These are phyloP conservation scores for Melanaphis sacchari DNA, from an alignment of 1,140 invertebrate genomes.

Conservation along the genomic window DNA sequence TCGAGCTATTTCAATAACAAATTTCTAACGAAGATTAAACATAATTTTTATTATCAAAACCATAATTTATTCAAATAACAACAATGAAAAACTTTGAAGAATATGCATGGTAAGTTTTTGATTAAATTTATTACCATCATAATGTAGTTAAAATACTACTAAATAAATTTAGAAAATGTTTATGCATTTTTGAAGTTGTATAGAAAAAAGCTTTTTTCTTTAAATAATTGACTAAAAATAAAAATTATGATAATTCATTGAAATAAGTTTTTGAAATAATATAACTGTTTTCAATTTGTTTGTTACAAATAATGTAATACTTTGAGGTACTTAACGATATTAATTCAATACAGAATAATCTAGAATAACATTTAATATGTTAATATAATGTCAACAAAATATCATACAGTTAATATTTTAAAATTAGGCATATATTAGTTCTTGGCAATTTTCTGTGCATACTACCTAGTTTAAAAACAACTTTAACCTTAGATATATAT, in stretches of 20 bases:
- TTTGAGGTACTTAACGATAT: not conserved
- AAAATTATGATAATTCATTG: not conserved
- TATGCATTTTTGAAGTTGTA: not conserved
- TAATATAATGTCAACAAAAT: not conserved
- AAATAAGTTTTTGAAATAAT: not conserved
- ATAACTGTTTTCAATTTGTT: no score
- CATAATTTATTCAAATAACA: not conserved
- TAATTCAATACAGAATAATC: not conserved
- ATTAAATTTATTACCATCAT: not conserved
- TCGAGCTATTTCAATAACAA: not conserved
- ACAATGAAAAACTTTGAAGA: not conserved
- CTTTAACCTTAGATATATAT: not conserved
- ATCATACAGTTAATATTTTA: not conserved
- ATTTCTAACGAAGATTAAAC: not conserved
- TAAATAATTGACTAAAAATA: not conserved
- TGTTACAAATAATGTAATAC: not conserved
- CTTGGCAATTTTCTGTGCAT: not conserved
- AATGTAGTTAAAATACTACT: not conserved
- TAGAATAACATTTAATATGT: not conserved
- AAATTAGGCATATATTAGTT: not conserved
- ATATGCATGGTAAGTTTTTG: not conserved
- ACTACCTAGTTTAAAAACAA: not conserved
- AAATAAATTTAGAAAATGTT: not conserved
- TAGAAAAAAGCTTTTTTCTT: not conserved
- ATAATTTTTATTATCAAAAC: not conserved